phyloP scores from a whole-genome alignment of 2,113 vertebrate species.

The Oreochromis tanganicae region DNA sequence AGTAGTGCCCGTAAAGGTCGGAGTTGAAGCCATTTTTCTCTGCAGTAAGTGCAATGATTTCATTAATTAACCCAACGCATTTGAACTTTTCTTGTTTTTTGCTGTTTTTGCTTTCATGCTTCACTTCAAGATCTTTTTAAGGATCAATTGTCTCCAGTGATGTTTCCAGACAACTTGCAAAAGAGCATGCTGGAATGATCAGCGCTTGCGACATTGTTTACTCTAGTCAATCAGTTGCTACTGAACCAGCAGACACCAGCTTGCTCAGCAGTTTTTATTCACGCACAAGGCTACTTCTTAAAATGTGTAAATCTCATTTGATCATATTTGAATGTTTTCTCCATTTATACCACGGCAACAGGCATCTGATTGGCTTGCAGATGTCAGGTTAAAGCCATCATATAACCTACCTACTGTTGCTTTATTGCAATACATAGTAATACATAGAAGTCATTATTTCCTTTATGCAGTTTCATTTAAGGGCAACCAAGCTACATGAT shows the following conservation, averaged over 20 bases:
- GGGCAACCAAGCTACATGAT: neutral
- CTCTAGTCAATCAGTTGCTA: neutral
- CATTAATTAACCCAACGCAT: neutral
- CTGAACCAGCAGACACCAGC: neutral
- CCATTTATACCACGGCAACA: neutral
- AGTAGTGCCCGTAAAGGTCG: conserved; percentile 14
- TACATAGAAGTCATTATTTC: neutral
- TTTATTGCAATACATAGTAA: neutral
- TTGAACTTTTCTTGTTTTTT: neutral
- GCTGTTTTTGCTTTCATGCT: neutral
- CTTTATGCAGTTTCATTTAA: fast-evolving
- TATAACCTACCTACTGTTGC: neutral
- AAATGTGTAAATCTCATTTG: neutral
- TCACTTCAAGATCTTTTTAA: neutral
- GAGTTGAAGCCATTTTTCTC: conserved; percentile 51
- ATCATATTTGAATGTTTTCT: neutral
- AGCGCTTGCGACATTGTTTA: neutral
- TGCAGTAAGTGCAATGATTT: conserved; percentile 31
- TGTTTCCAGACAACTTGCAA: neutral
- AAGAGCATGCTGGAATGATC: neutral
- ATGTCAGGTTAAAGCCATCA: neutral
- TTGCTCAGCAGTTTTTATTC: neutral
- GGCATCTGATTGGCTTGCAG: conserved; percentile 1
- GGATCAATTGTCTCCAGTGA: neutral
- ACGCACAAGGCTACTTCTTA: neutral